Base-by-base conservation (phyloP, 2,888 invertebrate genomes). In the Caenorhabditis virilis region DNA sequence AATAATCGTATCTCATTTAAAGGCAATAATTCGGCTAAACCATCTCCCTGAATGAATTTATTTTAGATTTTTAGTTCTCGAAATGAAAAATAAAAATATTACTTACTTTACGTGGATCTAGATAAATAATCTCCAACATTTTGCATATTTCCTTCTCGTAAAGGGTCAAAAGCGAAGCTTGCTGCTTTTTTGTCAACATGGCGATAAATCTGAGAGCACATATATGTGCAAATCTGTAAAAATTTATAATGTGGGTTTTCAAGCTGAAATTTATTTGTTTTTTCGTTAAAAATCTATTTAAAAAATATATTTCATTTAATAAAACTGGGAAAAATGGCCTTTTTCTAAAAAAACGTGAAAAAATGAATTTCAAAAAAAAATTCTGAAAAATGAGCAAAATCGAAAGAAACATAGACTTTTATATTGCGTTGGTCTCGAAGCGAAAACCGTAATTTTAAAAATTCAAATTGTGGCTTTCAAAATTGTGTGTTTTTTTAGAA, bases 41-140 rank as follows among this genome's bases (percentile, higher is more conserved):
- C 35, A 20, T 18, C 35, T 4, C 35, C 41, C 41, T 41, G 6
- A 20, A 9, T 36, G 7, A 36, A 36, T 13, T n/a, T n/a, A n/a
- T n/a, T n/a, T n/a, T n/a, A n/a, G n/a, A n/a, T n/a, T n/a, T n/a
- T n/a, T n/a, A n/a, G n/a, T n/a, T n/a, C n/a, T n/a, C n/a, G n/a
- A n/a, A n/a, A n/a, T n/a, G n/a, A n/a, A n/a, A n/a, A n/a, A n/a
- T n/a, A n/a, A 5, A 9, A 15, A 6, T 4, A 20, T 41, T 15
- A 23, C 50, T 41, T 23, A 61, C 53, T 38, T 42, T 57, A 1
- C 26, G 48, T 11, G 49, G 63, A 4, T 63, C 54, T 13, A 50
- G 39, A 30, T 35, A 46, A 3, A 63, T 25, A 18, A 23, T 30
- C 22, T 63, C 57, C 15, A 63, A n/a, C 35, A 43, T 35, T 20